Conservation (phyloP, 1,140 invertebrate genomes). For the Megathymus violae region DNA sequence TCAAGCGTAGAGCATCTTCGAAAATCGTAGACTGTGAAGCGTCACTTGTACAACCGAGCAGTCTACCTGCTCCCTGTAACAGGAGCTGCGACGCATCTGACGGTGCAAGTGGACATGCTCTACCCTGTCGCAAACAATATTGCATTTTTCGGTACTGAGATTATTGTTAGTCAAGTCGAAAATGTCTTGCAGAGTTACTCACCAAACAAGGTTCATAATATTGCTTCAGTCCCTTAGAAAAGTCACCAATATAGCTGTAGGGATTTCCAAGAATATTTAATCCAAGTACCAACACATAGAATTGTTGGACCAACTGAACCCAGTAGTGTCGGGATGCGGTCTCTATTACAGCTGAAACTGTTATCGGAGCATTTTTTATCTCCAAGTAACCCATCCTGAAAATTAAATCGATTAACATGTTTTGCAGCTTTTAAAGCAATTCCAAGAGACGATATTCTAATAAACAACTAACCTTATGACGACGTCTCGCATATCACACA, state of each 20-base stretch:
- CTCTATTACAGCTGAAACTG: constrained; percentile 83
- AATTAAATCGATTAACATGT: constrained; percentile 34
- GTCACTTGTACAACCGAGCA: constrained; percentile 39
- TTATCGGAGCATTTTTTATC: constrained; percentile 86
- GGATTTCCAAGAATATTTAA: constrained; percentile 96
- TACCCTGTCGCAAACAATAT: constrained; percentile 34
- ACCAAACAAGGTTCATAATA: constrained; percentile 70
- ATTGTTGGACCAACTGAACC: constrained; percentile 93
- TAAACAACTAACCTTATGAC: constrained; percentile 84
- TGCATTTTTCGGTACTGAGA: too few relatives aligned
- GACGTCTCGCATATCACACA: constrained; percentile 87
- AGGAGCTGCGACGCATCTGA: constrained; percentile 44
- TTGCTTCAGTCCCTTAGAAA: constrained; percentile 85
- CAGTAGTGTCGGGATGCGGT: constrained; percentile 89
- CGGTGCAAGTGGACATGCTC: constrained; percentile 37
- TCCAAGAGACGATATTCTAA: background rate
- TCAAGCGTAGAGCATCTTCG: background rate
- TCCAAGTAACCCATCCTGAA: constrained; percentile 92
- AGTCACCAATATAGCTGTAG: constrained; percentile 89
- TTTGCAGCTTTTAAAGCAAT: background rate
- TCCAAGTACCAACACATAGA: constrained; percentile 94
- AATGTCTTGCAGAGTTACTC: too few relatives aligned
- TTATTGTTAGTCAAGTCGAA: too few relatives aligned
- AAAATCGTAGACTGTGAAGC: constrained; percentile 1
- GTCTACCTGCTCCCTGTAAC: constrained; percentile 35